Conservation (phyloP, 2,113 vertebrate species). For the Pica pica region DNA sequence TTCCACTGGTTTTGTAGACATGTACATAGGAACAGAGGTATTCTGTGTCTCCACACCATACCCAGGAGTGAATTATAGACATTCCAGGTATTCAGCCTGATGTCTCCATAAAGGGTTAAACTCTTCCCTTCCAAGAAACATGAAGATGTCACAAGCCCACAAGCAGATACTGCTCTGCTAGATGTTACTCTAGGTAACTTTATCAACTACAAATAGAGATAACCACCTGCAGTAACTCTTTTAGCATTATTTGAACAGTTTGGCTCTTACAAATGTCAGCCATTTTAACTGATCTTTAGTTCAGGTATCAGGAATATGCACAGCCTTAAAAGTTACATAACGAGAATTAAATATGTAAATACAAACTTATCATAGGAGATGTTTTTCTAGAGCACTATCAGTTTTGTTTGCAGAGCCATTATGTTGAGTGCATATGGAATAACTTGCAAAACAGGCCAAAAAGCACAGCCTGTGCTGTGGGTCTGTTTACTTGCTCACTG, state of each 20-base stretch:
- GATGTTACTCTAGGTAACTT: slow-evolving; percentile 8
- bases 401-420: slow-evolving; percentile 4
- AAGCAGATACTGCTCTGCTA: neutral
- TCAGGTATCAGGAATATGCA: neutral
- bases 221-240: slow-evolving; percentile 24
- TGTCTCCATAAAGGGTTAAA: neutral
- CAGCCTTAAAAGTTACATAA: slow-evolving; percentile 2
- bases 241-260: slow-evolving; percentile 31
- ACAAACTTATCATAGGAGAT: neutral
- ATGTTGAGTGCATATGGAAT: neutral
- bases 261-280: neutral
- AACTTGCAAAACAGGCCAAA: neutral
- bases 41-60: neutral
- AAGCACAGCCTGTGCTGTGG: neutral
- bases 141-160: neutral
- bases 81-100: neutral
- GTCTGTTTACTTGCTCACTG: neutral
- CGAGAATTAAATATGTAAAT: neutral
- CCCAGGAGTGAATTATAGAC: neutral
- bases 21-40: neutral
- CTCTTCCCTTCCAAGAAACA: slow-evolving; percentile 1
- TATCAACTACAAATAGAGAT: slow-evolving; percentile 57
- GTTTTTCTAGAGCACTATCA: neutral
- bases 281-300: neutral
- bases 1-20: neutral